Conservation (phyloP, 2,113 vertebrate genomes). For the Orycteropus afer region DNA sequence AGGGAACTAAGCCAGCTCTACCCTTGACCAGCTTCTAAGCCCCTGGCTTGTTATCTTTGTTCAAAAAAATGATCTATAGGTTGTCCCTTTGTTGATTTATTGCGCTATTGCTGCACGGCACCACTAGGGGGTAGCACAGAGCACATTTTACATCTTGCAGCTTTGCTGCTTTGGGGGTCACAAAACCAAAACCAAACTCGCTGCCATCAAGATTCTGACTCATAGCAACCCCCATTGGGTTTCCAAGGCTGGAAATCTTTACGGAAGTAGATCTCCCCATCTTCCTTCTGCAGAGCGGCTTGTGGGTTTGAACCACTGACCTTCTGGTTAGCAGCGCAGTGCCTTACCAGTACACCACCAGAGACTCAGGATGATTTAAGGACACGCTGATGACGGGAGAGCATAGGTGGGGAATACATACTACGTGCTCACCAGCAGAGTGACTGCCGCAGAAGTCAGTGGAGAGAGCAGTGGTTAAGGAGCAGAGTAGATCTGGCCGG, state of each 20-base stretch:
- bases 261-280: too few relatives aligned
- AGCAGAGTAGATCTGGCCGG: neutral
- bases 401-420: neutral
- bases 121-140: constrained; percentile 23
- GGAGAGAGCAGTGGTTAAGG: neutral
- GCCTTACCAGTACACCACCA: too few relatives aligned
- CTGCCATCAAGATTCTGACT: too few relatives aligned
- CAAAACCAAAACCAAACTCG: too few relatives aligned
- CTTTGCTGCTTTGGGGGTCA: neutral
- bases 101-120: neutral
- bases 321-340: too few relatives aligned
- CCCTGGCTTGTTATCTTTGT: neutral
- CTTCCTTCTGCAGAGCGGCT: too few relatives aligned
- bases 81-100: neutral
- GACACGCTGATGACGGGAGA: neutral
- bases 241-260: too few relatives aligned
- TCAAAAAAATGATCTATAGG: neutral
- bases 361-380: too few relatives aligned
- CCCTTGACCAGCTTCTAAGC: neutral
- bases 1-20: neutral
- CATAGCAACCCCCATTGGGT: too few relatives aligned
- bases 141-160: neutral
- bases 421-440: neutral
- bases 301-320: too few relatives aligned
- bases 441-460: neutral